Evolutionary conservation across 2,797 vertebrate genomes (phyloP).

Genomic region (Hapalemur alaotrensis): DNA sequence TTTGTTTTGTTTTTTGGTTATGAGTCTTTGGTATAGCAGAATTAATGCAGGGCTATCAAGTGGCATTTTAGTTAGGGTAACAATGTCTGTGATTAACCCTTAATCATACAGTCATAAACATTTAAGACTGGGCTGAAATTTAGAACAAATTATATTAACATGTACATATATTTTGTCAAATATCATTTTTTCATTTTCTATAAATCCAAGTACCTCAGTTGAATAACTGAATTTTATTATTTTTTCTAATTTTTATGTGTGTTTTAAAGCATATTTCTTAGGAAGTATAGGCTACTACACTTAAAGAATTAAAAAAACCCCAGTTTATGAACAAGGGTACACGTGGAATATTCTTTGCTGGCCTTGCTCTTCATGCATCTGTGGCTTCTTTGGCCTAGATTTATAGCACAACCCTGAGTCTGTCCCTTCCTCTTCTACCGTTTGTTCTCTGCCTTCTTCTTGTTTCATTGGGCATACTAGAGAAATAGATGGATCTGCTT

Average conservation of each 20-base stretch:
- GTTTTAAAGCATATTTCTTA: slow-evolving; percentile 52
- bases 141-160: slow-evolving; percentile 40
- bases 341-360: neutral
- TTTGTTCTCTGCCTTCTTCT: neutral
- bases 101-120: slow-evolving; percentile 11
- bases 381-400: neutral
- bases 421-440: neutral
- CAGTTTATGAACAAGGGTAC: neutral
- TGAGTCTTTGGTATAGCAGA: slow-evolving; percentile 47
- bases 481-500: neutral
- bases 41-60: slow-evolving; percentile 17
- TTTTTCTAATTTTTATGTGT: slow-evolving; percentile 30
- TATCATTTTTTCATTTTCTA: slow-evolving; percentile 21
- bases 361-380: neutral
- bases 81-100: neutral
- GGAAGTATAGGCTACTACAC: neutral
- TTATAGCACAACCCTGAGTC: neutral
- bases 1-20: slow-evolving; percentile 12
- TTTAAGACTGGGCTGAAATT: slow-evolving; percentile 38
- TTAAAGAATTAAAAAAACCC: neutral
- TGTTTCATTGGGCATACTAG: neutral
- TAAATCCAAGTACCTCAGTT: slow-evolving; percentile 47
- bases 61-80: slow-evolving; percentile 36
- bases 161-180: slow-evolving; percentile 38
- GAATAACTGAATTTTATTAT: slow-evolving; percentile 44